phyloP scores from a whole-genome alignment of 2,113 vertebrate genomes.

The Misgurnus mizolepis region DNA sequence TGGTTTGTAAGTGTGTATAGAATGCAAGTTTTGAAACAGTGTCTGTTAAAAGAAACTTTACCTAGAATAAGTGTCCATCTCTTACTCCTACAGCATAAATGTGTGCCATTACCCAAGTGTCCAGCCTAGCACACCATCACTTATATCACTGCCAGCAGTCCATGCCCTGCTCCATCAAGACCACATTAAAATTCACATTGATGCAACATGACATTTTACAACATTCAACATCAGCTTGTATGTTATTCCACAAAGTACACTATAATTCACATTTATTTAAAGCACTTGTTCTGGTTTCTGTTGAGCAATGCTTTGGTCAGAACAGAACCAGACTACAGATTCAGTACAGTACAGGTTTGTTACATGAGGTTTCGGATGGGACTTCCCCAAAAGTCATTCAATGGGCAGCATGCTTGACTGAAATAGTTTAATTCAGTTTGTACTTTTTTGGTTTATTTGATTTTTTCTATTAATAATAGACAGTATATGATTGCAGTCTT shows the following conservation, averaged over 20 bases:
- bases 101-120: slow-evolving; percentile 19
- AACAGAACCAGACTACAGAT: background rate
- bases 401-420: background rate
- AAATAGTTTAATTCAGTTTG: no score
- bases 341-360: background rate
- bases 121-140: slow-evolving; percentile 27
- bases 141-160: slow-evolving; percentile 1
- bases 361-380: background rate
- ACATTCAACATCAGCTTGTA: slow-evolving; percentile 5
- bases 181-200: slow-evolving; percentile 28
- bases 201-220: slow-evolving; percentile 29
- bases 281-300: slow-evolving; percentile 20
- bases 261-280: slow-evolving; percentile 43
- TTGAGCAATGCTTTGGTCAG: background rate
- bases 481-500: no score
- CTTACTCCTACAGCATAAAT: slow-evolving; percentile 16
- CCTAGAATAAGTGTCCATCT: slow-evolving; percentile 11
- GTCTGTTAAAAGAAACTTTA: background rate
- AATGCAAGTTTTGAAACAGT: background rate
- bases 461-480: no score
- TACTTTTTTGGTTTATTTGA: no score
- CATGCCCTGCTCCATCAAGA: slow-evolving; percentile 1
- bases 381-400: background rate
- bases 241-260: slow-evolving; percentile 13
- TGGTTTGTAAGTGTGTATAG: no score